Base-by-base conservation (phyloP, 2,797 vertebrate genomes). In the Halcyon chelicuti region DNA sequence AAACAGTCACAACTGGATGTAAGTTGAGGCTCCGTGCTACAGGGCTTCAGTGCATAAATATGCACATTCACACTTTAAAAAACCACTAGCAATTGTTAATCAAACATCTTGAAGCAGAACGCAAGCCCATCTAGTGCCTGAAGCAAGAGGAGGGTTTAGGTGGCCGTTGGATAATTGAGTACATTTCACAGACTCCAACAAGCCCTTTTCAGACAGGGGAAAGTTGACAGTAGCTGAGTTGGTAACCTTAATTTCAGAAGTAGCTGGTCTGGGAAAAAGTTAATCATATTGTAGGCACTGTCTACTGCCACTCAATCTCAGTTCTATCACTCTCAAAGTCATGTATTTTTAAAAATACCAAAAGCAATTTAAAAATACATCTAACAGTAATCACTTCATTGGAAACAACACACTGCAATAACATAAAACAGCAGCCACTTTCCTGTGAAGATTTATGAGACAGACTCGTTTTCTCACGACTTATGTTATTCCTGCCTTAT, bases 261-360 rank as follows among this genome's bases (percentile, higher is more conserved):
- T 92, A 96, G 86, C 78, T 86, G 66, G 92, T 81, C 84, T 90
- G 89, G 90, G 90, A 67, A 94, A 90, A 97, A 97, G 80, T 88
- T 97, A 96, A 97, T 97, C 90, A 91, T 94, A 95, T 82, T 75
- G 90, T 94, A 81, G 79, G 82, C 60, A 88, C 93, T 94, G 68
- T 96, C 79, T 91, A 81, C 70, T 1, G 0, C 78, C 75, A 95
- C 84, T 95, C 79, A 91, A 68, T 95, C 84, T 96, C 67, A 18
- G 87, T 94, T 89, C 96, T 87, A 95, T 95, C 81, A 93, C 79
- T 93, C 75, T 92, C 88, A 42, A 91, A 96, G 94, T 91, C 86
- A 79, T 96, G 86, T 87, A 91, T 95, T 97, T 97, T 95, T 93
- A 97, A 97, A 96, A 94, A 96, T 97, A 95, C 86, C 95, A 93